These are phyloP conservation scores for Myodes glareolus DNA, from an alignment of 2,113 vertebrate genomes.

Conservation along the genomic window DNA sequence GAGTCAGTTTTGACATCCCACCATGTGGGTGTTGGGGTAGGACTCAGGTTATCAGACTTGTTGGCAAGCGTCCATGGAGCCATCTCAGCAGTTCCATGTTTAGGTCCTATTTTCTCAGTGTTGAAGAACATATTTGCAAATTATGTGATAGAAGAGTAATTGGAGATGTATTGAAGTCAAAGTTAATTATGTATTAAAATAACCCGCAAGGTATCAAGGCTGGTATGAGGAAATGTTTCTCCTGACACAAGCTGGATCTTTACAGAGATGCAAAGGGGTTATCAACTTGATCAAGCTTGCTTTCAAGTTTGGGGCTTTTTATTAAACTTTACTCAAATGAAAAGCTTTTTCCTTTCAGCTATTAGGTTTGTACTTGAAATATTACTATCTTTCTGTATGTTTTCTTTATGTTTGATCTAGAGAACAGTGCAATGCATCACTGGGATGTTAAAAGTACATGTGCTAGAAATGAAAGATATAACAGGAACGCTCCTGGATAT, in stretches of 20 bases:
- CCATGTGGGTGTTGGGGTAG: neutral
- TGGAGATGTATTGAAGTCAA: constrained; percentile 26
- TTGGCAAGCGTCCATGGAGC: neutral
- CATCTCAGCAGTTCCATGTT: neutral
- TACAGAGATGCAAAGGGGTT: constrained; percentile 16
- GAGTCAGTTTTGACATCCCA: too few relatives aligned
- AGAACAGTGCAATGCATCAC: constrained; percentile 60
- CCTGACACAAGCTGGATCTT: constrained; percentile 34
- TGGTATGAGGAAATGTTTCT: constrained; percentile 44
- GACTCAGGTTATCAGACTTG: neutral
- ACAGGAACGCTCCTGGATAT: constrained; percentile 44
- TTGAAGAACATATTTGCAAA: constrained; percentile 26
- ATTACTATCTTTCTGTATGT: constrained; percentile 61
- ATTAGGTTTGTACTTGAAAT: constrained; percentile 75
- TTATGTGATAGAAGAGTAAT: constrained; percentile 27
- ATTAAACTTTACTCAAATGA: constrained; percentile 73
- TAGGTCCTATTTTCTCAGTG: constrained; percentile 38
- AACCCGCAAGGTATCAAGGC: constrained; percentile 33
- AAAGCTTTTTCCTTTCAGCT: constrained; percentile 67
- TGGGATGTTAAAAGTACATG: constrained; percentile 65
- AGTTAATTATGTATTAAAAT: constrained; percentile 52
- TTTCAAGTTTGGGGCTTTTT: constrained; percentile 60
- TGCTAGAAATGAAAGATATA: constrained; percentile 64
- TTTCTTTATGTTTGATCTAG: constrained; percentile 62
- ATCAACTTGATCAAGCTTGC: constrained; percentile 58